These are phyloP conservation scores for Cynopterus brachyotis DNA, from an alignment of 2,113 vertebrate genomes.

Conservation along the genomic window DNA sequence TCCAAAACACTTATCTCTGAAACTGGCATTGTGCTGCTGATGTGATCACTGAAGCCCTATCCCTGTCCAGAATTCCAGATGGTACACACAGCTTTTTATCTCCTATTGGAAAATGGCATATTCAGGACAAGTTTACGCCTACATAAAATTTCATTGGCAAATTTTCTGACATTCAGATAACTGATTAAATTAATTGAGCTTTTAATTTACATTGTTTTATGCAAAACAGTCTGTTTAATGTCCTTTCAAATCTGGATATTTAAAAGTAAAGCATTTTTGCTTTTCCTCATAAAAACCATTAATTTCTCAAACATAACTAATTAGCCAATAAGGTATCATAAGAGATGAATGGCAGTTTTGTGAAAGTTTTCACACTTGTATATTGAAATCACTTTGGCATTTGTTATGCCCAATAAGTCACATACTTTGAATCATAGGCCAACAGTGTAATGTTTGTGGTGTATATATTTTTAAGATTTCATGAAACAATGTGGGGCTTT, in stretches of 20 bases:
- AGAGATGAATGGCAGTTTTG: constrained; percentile 56
- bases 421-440: not conserved
- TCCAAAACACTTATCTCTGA: not conserved
- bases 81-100: constrained; percentile 51
- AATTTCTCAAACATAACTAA: constrained; percentile 73
- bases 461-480: constrained; percentile 42
- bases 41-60: not conserved
- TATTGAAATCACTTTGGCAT: constrained; percentile 38
- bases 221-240: constrained; percentile 60
- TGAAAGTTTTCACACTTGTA: constrained; percentile 47
- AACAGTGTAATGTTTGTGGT: not conserved
- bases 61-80: constrained; percentile 69
- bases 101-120: constrained; percentile 56
- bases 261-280: constrained; percentile 62
- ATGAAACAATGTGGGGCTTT: constrained; percentile 1
- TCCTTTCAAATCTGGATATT: constrained; percentile 47
- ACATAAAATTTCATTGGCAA: constrained; percentile 73
- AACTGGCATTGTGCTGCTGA: not conserved
- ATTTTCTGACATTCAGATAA: constrained; percentile 66
- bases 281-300: constrained; percentile 59
- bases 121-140: constrained; percentile 52
- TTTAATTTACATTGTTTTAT: constrained; percentile 71
- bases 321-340: constrained; percentile 68
- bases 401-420: constrained; percentile 41
- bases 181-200: constrained; percentile 76